These are phyloP conservation scores for Myotis brandtii DNA, from an alignment of 2,113 vertebrate genomes.

Conservation along the genomic window DNA sequence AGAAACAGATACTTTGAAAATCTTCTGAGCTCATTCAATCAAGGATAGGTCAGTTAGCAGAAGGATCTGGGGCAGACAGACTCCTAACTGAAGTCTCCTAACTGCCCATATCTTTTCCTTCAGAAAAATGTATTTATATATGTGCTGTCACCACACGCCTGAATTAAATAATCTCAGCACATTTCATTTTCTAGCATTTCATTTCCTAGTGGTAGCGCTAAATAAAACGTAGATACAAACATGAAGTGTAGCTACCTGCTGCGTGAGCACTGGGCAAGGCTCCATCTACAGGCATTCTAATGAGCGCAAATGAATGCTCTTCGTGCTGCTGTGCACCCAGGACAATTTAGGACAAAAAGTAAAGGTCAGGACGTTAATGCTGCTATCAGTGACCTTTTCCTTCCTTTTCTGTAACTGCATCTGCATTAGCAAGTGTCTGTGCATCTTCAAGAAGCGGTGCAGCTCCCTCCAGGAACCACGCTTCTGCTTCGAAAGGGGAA, in stretches of 20 bases:
- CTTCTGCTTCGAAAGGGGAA: background rate
- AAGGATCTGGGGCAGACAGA: background rate
- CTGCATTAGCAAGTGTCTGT: conserved; percentile 67
- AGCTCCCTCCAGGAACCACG: background rate
- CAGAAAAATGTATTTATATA: conserved; percentile 39
- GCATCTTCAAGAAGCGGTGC: conserved; percentile 60
- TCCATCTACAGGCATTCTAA: conserved; percentile 55
- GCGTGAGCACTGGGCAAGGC: conserved; percentile 45
- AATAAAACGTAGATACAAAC: conserved; percentile 59
- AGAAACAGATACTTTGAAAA: background rate
- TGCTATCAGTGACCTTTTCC: conserved; percentile 76
- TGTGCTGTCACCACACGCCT: background rate
- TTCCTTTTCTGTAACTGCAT: conserved; percentile 72
- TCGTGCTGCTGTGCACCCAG: conserved; percentile 44
- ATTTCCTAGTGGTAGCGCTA: conserved; percentile 41
- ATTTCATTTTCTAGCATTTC: conserved; percentile 70
- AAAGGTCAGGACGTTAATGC: conserved; percentile 71
- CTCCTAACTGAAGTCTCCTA: no score
- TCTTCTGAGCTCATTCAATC: background rate
- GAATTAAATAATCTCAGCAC: conserved; percentile 54
- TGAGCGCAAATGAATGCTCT: conserved; percentile 44
- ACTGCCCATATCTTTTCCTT: background rate
- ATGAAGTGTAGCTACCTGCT: conserved; percentile 66
- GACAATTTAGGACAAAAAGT: conserved; percentile 73
- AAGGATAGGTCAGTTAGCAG: background rate